A percentile compares a stretch with the other conserved stretches of the same genome.
Evolutionary conservation across 1,140 invertebrate species (phyloP).

Genomic region (Probaryconus sp.): DNA sequence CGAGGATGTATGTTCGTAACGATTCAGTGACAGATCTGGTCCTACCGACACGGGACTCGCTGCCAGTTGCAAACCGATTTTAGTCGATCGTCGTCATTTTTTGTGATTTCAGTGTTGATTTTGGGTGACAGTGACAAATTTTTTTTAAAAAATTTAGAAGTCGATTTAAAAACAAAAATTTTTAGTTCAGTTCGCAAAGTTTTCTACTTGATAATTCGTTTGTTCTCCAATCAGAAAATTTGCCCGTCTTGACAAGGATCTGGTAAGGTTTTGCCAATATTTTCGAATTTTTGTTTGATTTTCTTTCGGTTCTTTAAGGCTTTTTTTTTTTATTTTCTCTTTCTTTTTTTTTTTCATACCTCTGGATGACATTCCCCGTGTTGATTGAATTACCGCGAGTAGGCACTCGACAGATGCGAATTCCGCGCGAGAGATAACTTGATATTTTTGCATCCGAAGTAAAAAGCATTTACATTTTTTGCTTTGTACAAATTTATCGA

Average conservation of each 20-base stretch:
- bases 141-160: too few species aligned
- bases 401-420: slow-evolving; percentile 8
- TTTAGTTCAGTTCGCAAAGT: too few species aligned
- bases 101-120: too few species aligned
- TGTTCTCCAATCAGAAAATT: too few species aligned
- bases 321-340: slow-evolving; percentile 12
- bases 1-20: slow-evolving; percentile 69
- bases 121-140: too few species aligned
- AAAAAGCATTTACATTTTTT: neutral
- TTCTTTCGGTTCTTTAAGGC: too few species aligned
- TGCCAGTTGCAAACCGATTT: slow-evolving; percentile 8
- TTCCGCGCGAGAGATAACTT: slow-evolving; percentile 5
- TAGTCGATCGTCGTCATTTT: too few species aligned
- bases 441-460: slow-evolving; percentile 5
- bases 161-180: too few species aligned
- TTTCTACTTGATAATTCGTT: too few species aligned
- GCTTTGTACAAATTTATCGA: slow-evolving; percentile 11
- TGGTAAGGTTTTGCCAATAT: too few species aligned
- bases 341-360: slow-evolving; percentile 4
- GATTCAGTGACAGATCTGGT: slow-evolving; percentile 71
- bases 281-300: neutral
- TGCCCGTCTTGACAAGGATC: too few species aligned
- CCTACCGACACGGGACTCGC: slow-evolving; percentile 37
- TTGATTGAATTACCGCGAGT: slow-evolving; percentile 22
- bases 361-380: slow-evolving; percentile 11